phyloP scores from a whole-genome alignment of 2,888 invertebrate genomes.

The Drosophila anomalata region DNA sequence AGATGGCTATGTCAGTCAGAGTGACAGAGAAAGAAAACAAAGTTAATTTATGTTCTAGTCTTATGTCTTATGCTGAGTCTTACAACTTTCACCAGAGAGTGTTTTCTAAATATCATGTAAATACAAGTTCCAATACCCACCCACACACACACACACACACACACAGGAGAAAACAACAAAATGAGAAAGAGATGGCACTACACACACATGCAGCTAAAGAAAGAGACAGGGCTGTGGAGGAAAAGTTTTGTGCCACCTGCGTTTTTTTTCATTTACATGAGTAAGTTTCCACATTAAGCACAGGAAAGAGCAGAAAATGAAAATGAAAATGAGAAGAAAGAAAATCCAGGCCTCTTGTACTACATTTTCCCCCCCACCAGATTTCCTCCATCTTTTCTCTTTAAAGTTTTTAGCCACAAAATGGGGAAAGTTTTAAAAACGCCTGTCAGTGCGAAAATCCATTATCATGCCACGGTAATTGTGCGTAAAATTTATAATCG shows the following conservation, averaged over 20 bases:
- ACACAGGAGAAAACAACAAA: background rate
- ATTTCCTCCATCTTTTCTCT: background rate
- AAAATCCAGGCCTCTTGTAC: slow-evolving; percentile 59
- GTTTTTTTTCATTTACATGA: slow-evolving; percentile 73
- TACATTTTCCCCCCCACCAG: slow-evolving; percentile 10
- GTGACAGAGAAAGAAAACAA: slow-evolving; percentile 11
- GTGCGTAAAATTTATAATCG: slow-evolving; percentile 28
- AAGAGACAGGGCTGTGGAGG: slow-evolving; percentile 32
- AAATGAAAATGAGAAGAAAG: slow-evolving; percentile 29
- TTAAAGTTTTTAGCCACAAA: background rate
- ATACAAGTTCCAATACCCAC: slow-evolving; percentile 59
- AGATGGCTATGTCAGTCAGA: background rate
- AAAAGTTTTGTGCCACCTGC: slow-evolving; percentile 66
- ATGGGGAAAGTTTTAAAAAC: slow-evolving; percentile 10
- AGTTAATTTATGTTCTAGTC: slow-evolving; percentile 60
- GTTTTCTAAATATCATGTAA: slow-evolving; percentile 56
- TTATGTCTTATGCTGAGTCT: slow-evolving; percentile 15
- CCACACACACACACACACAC: slow-evolving; percentile 8
- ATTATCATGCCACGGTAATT: slow-evolving; percentile 30
- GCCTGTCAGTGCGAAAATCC: slow-evolving; percentile 12
- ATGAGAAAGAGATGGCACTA: background rate
- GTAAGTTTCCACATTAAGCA: slow-evolving; percentile 74
- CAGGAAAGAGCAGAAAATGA: slow-evolving; percentile 49
- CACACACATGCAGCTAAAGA: slow-evolving; percentile 10
- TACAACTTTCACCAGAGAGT: slow-evolving; percentile 37